Evolutionary conservation across 2,888 invertebrate species (phyloP), one percentile per base, ranked within the genome.

Genomic region (Argyresthia albistria): DNA sequence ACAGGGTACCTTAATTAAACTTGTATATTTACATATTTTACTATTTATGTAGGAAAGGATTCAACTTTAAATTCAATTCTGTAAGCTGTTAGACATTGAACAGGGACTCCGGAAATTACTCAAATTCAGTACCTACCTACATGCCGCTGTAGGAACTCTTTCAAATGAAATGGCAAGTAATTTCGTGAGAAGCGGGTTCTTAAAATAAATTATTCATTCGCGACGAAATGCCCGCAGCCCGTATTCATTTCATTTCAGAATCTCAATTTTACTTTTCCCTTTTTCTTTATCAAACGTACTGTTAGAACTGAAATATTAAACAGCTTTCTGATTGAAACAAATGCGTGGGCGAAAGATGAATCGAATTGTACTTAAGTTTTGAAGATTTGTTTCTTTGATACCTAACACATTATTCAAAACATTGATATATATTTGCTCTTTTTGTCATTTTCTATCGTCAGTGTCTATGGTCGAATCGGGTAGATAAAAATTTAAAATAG

Each of bases 241-340:
- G 82, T 83, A 84, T 86, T 87, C 83, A 86, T 86, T 87, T 84
- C 84, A 84, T 84, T 87, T 82, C 82, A 72, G 78, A 83, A 83
- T 83, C 84, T 76, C 75, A 82, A 83, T 77, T 72, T 68, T 73
- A 78, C 79, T 80, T 82, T 80, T 76, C 71, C 69, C 68, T 72
- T 76, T 78, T 79, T 76, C 71, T 76, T 72, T 80, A 75, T 74
- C 70, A 74, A 77, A 74, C 75, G 73, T 74, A 75, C 76, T 72
- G 80, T 80, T 78, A 79, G 80, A 82, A 81, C 76, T 25, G 2
- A 25, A 25, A 82, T 83, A 81, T 84, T 80, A 80, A 80, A 83
- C 81, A 80, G 78, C 70, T 67, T 72, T 67, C 69, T 72, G 78
- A 83, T 80, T 83, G 80, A 77, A 75, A 70, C 57, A 53, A 53